Percentiles rank a stretch among this genome's conserved stretches.
phyloP scores from a whole-genome alignment of 1,140 invertebrate genomes.

The Zaprionus nigranus region DNA sequence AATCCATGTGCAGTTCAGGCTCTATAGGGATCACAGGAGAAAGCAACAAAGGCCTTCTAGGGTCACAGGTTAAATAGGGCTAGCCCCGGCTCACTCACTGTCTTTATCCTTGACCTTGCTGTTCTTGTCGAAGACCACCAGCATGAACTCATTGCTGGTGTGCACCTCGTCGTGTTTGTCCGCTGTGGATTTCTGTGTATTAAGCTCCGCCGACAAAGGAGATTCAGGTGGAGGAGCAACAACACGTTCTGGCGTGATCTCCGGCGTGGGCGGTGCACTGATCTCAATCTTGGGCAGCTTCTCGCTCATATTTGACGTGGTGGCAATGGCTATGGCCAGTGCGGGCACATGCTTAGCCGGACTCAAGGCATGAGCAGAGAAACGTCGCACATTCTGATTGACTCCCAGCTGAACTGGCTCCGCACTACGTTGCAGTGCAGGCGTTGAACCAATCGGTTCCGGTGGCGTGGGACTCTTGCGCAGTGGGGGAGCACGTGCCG shows the following conservation, averaged over 20 bases:
- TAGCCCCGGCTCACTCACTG: constrained; percentile 70
- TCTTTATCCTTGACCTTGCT: constrained; percentile 85
- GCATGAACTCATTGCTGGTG: constrained; percentile 90
- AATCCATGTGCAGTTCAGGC: no score
- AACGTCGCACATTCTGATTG: constrained; percentile 74
- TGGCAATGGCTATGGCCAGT: constrained; percentile 72
- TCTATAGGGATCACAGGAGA: no score
- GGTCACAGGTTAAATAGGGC: no score
- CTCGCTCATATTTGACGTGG: constrained; percentile 52
- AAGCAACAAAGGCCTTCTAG: no score
- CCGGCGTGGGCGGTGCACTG: constrained; percentile 64
- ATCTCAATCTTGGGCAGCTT: constrained; percentile 77
- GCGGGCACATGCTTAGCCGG: constrained; percentile 75
- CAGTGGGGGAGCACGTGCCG: constrained; percentile 23
- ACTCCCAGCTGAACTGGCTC: constrained; percentile 76
- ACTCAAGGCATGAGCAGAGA: constrained; percentile 65
- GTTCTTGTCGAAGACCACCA: constrained; percentile 89
- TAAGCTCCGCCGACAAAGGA: constrained; percentile 5
- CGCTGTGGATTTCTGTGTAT: constrained; percentile 35
- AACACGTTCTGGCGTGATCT: constrained; percentile 17
- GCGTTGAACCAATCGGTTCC: constrained; percentile 66
- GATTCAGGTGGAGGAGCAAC: neutral
- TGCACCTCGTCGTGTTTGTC: constrained; percentile 83
- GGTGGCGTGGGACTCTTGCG: constrained; percentile 75
- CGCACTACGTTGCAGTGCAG: constrained; percentile 70